Percentiles rank a stretch among this genome's conserved stretches.
Evolutionary conservation across 2,888 invertebrate genomes (phyloP).

Genomic region (Nowickia ferox): DNA sequence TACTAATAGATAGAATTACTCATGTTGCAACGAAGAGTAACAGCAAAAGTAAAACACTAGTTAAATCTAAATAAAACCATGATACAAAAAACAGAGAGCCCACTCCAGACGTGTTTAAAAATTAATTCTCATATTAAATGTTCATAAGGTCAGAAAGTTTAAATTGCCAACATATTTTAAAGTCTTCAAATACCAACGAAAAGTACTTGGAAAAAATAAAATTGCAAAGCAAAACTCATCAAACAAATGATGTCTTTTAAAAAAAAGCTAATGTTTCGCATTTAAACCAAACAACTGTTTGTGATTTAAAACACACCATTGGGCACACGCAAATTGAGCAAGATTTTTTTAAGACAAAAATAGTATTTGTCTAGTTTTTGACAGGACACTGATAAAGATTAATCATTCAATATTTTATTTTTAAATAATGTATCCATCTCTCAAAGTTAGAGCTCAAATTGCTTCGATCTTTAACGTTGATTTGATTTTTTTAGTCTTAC

Average conservation of each 20-base stretch:
- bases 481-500: too few relatives aligned
- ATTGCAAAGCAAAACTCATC: not conserved
- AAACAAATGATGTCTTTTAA: slow-evolving; percentile 31
- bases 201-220: slow-evolving; percentile 2
- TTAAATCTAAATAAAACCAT: slow-evolving; percentile 17
- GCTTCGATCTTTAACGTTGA: too few relatives aligned
- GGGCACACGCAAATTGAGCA: slow-evolving; percentile 5
- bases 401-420: too few relatives aligned
- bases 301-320: slow-evolving; percentile 2
- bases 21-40: slow-evolving; percentile 46
- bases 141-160: slow-evolving; percentile 59
- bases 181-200: slow-evolving; percentile 2
- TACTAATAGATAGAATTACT: slow-evolving; percentile 50
- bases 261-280: slow-evolving; percentile 1
- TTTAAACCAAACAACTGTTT: not conserved
- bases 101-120: slow-evolving; percentile 34
- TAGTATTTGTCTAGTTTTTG: not conserved
- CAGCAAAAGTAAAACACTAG: slow-evolving; percentile 21
- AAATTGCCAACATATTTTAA: slow-evolving; percentile 56
- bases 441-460: too few relatives aligned
- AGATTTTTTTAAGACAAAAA: slow-evolving; percentile 18
- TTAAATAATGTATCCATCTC: too few relatives aligned
- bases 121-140: slow-evolving; percentile 51
- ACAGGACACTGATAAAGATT: not conserved
- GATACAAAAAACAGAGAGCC: slow-evolving; percentile 1